Base-by-base conservation (phyloP, 2,113 vertebrate genomes). In the Stigmatopora argus region DNA sequence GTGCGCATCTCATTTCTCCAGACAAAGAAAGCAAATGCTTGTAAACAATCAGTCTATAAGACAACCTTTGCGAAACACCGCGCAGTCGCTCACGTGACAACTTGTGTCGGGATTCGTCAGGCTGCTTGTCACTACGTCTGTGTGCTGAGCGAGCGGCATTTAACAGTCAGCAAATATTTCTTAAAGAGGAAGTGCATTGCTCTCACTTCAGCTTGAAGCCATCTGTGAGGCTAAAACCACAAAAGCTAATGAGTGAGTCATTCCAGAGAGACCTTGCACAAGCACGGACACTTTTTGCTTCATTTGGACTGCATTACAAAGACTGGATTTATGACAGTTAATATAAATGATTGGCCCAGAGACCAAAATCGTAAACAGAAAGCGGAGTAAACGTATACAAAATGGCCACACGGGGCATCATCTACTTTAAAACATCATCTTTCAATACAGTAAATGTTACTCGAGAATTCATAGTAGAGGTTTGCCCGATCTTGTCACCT, bases 111-210 rank as follows among this genome's bases (percentile, higher is more conserved):
- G 26, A 46, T 63, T 14, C 45, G 23, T 63, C 45, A 48, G 26
- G 14, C 49, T 44, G 52, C 46, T 55, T 70, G 46, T 65, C 26
- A 49, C 46, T 41, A 9, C 1, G 53, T 65, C 21, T 52, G 13
- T 68, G 34, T 31, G 79, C 79, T 74, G 73, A 82, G 48, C 53
- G 51, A 81, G 80, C 80, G 67, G 44, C 72, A 52, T 69, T 31
- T 55, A 66, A 64, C 31, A 59, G 79, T 82, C 79, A 83, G 79
- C 73, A 69, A 70, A 69, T 67, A 72, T 71, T 60, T 75, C 60
- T 75, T 75, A 56, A 75, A 68, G 84, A 84, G 85, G 83, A 89
- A 89, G 83, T 79, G 1, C 58, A 63, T 21, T n/a, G 71, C 74
- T 88, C 82, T 85, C 85, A 82, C 72, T 82, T 85, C 85, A 82